A percentile compares a stretch with the other conserved stretches of the same genome.
phyloP scores from a whole-genome alignment of 2,113 vertebrate genomes.

The Podocnemis expansa region DNA sequence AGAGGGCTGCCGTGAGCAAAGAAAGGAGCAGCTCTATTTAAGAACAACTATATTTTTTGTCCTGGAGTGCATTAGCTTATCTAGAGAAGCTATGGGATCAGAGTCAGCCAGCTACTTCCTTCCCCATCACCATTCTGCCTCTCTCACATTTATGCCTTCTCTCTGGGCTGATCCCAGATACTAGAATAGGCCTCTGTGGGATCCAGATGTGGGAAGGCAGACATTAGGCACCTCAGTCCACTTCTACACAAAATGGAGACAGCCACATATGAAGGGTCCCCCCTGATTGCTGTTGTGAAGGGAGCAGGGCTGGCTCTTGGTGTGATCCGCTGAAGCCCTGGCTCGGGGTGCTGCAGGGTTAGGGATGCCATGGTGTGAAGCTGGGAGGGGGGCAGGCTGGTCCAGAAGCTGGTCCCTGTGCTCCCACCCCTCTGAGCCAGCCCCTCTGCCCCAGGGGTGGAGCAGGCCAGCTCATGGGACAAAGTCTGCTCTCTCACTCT shows the following conservation, averaged over 20 bases:
- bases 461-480: too few relatives aligned
- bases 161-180: background rate
- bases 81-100: background rate
- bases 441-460: too few relatives aligned
- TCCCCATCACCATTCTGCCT: background rate
- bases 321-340: too few relatives aligned
- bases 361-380: too few relatives aligned
- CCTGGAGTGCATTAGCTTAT: background rate
- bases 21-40: background rate
- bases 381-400: too few relatives aligned
- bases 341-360: too few relatives aligned
- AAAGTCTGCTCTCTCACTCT: too few relatives aligned
- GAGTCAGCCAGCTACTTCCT: background rate
- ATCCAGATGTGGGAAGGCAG: background rate
- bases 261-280: background rate
- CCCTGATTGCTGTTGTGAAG: background rate
- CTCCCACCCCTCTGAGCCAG: too few relatives aligned
- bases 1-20: background rate
- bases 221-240: background rate
- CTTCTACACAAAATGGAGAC: background rate
- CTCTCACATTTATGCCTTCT: background rate
- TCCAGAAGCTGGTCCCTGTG: too few relatives aligned
- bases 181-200: background rate
- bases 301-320: too few relatives aligned
- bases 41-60: background rate